Evolutionary conservation across 1,140 invertebrate species (phyloP), one percentile per base, ranked within the genome.

Genomic region (Psix sp.): DNA sequence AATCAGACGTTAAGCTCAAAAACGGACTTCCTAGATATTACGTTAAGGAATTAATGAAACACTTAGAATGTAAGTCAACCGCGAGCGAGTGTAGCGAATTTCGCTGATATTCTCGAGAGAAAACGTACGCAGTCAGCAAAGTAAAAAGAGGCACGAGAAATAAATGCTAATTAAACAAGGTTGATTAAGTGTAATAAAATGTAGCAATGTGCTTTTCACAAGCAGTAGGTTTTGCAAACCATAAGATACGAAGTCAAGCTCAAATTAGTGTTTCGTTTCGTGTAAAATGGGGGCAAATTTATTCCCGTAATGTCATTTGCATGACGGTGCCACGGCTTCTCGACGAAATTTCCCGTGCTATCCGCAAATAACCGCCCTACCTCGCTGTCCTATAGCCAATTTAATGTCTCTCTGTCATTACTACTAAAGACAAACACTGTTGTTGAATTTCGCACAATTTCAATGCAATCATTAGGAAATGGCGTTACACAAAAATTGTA

Each of bases 271-370:
- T 63, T 71, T 56, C 67, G 57, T 56, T 70, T 62, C 56, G 57
- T 62, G 67, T 71, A 62, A 71, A 71, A 71, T 62, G 57, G 56
- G n/a, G 35, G 35, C 56, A 56, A 71, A 71, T 71, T 71, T 71
- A 63, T 71, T 62, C 57, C 24, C 43, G 57, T 56, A 62, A 71
- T 56, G 67, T 63, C 43, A 71, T 71, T 71, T 71, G 49, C 67
- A 71, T 62, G 67, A 71, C 67, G 49, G 35, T 24, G 57, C 43
- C 42, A 49, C 49, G 49, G 39, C 24, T 70, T 49, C 35, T 29
- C 65, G 65, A 60, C 46, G 51, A 57, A 71, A 71, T 71, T 71
- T 51, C 18, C 51, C 57, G 43, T 33, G 67, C 51, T 48, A 71
- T 71, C 31, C 57, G 67, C 59, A 71, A 71, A 71, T 71, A 71